Percentiles rank a stretch among this genome's conserved stretches.
Conservation (phyloP, 2,888 invertebrate genomes). For the Drosophila algonquin region DNA sequence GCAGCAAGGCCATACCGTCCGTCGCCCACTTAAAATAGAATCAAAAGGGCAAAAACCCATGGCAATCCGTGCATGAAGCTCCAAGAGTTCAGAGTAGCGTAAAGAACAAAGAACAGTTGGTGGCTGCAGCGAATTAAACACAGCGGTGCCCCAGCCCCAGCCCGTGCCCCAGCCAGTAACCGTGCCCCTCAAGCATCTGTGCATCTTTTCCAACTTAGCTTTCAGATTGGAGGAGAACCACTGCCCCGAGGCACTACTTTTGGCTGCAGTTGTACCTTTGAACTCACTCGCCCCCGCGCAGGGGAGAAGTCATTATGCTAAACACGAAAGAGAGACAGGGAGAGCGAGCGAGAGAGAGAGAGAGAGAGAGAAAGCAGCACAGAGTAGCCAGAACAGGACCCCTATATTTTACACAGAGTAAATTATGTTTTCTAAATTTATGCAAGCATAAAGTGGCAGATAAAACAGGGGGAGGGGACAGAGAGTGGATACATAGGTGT, state of each 20-base stretch:
- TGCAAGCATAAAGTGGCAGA: slow-evolving; percentile 63
- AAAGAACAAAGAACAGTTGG: slow-evolving; percentile 28
- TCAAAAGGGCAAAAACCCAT: slow-evolving; percentile 28
- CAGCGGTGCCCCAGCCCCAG: neutral
- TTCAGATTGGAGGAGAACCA: neutral
- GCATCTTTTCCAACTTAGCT: neutral
- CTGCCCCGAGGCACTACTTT: neutral
- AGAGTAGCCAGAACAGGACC: neutral
- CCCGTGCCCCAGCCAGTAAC: too few relatives aligned
- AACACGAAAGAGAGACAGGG: slow-evolving; percentile 29
- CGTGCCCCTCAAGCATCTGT: neutral
- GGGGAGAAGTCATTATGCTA: slow-evolving; percentile 60
- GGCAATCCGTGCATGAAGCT: slow-evolving; percentile 26
- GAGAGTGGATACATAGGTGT: slow-evolving; percentile 39
- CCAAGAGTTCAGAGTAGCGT: slow-evolving; percentile 24
- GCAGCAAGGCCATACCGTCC: neutral
- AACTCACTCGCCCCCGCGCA: neutral
- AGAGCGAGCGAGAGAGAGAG: neutral
- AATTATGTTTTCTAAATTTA: slow-evolving; percentile 50
- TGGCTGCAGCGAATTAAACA: slow-evolving; percentile 29
- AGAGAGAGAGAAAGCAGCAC: too few relatives aligned
- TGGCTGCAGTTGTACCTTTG: neutral
- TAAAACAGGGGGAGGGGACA: slow-evolving; percentile 30
- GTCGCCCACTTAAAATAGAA: slow-evolving; percentile 29
- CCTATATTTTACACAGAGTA: neutral